Conservation (phyloP, 2,113 vertebrate genomes). For the Typhlomys cinereus region DNA sequence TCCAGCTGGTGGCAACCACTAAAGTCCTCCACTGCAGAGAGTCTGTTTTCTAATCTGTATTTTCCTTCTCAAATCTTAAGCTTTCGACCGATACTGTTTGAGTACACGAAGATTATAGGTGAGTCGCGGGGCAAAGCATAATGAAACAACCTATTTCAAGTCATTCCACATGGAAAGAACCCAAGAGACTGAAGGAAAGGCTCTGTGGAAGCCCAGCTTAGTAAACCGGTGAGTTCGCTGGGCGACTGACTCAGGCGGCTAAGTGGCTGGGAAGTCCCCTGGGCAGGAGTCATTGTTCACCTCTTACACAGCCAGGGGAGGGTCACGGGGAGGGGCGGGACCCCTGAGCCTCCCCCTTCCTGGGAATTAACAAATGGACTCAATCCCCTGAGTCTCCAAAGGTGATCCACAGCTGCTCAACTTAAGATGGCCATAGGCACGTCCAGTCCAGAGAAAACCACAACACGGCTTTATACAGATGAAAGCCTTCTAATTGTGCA, state of each 20-base stretch:
- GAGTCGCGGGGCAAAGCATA: too few species aligned
- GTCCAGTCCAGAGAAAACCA: not conserved
- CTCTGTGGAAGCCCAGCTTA: not conserved
- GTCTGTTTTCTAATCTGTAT: not conserved
- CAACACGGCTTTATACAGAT: not conserved
- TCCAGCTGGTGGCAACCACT: not conserved
- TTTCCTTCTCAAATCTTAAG: not conserved
- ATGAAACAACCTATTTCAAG: not conserved
- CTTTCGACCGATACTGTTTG: not conserved
- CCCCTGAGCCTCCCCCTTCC: not conserved
- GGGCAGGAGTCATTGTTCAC: not conserved
- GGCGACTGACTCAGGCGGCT: too few species aligned
- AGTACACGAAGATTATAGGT: not conserved
- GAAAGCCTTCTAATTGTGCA: not conserved
- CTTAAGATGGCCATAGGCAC: not conserved
- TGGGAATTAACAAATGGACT: not conserved
- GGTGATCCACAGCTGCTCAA: not conserved
- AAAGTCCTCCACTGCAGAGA: not conserved
- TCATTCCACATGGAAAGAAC: not conserved
- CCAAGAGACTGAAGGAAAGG: not conserved
- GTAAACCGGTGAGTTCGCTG: not conserved
- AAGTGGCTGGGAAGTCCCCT: not conserved
- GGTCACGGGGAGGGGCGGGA: too few species aligned
- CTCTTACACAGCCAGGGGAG: too few species aligned
- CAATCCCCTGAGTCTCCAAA: not conserved